Base-by-base conservation (phyloP, 2,888 invertebrate genomes). In the Hypena proboscidalis region DNA sequence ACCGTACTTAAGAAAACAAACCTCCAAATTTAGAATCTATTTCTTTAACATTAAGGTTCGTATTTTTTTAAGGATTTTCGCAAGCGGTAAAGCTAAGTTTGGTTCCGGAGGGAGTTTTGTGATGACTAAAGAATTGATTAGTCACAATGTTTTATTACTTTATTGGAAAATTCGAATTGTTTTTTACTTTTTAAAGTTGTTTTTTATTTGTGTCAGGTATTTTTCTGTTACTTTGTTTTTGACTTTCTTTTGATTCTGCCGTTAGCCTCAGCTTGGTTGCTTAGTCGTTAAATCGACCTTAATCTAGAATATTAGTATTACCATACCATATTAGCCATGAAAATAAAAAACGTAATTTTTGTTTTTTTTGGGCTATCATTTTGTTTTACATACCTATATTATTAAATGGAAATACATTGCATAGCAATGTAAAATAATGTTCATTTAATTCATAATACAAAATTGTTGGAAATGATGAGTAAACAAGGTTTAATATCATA, bases 111-210 rank as follows among this genome's bases (percentile, higher is more conserved):
- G 55, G 57, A 58, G 61, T 67, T 67, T 70, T 69, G 70, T 72
- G 74, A 77, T 70, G 73, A 67, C 62, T 63, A 63, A 63, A 58
- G 60, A 81, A 83, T 82, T 80, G 78, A 83, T 82, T 81, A 69
- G 74, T 68, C 63, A 70, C 73, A 69, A 67, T 66, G 64, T 70
- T 73, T 69, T 72, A 65, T 67, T 64, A 57, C 64, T 72, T 71
- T 68, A 64, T 65, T 65, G 58, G 62, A 62, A 64, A 65, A 66
- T 64, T 58, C 65, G 57, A 53, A 66, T 58, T 67, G 62, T 66
- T 67, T 58, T 64, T 57, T 58, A 30, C 38, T 69, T 63, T 58
- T 57, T 57, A 43, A 51, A 51, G 35, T 47, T 52, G 55, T 59
- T 59, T 58, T 56, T 60, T 60, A 26, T 10, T 36, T 50, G 36